These are phyloP conservation scores for Quadriops clusia DNA, from an alignment of 2,888 invertebrate species.

Conservation along the genomic window DNA sequence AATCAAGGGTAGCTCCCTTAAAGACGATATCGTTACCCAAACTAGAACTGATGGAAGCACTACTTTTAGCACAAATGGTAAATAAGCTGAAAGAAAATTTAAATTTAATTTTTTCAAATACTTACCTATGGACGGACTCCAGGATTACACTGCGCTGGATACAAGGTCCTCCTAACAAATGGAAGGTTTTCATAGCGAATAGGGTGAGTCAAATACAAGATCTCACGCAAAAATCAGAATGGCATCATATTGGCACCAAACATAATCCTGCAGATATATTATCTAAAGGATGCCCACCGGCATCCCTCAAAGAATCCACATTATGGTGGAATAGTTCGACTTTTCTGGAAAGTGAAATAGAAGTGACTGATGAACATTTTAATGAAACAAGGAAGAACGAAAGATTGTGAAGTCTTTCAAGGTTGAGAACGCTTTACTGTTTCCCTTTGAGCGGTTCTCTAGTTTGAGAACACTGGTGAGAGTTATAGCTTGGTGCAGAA, in stretches of 20 bases:
- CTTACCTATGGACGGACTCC: slow-evolving; percentile 14
- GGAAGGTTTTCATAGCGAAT: no score
- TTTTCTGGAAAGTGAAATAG: no score
- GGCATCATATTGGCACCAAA: slow-evolving; percentile 13
- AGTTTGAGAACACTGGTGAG: no score
- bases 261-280: slow-evolving; percentile 23
- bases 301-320: slow-evolving; percentile 16
- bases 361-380: no score
- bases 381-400: no score
- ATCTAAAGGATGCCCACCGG: slow-evolving; percentile 17
- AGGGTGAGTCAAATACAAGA: no score
- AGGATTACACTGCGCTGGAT: slow-evolving; percentile 11
- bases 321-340: slow-evolving; percentile 12
- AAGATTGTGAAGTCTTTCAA: no score
- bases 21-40: slow-evolving; percentile 3
- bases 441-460: no score
- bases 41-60: slow-evolving; percentile 6
- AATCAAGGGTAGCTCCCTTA: slow-evolving; percentile 9
- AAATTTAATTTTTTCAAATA: neutral
- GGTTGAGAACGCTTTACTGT: no score
- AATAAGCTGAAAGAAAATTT: slow-evolving; percentile 1
- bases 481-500: no score
- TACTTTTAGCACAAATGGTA: slow-evolving; percentile 3
- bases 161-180: no score
- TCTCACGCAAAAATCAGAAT: slow-evolving; percentile 6